Conservation (phyloP, 2,888 invertebrate species). For the Ornithoptera alexandrae region DNA sequence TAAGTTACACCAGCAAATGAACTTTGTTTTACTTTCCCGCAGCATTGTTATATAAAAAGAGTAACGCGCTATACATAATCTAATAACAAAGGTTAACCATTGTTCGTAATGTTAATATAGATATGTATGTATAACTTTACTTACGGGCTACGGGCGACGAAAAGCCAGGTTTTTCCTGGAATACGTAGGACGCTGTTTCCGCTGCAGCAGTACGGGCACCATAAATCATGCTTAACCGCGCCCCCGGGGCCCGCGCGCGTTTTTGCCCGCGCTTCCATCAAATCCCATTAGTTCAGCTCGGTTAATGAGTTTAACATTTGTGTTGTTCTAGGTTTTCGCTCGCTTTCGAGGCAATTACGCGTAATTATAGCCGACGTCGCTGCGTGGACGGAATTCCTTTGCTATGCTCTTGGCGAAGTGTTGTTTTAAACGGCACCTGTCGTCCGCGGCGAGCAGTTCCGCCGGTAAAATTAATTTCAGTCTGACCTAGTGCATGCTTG, state of each 20-base stretch:
- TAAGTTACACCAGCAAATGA: too few species aligned
- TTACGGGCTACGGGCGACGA: slow-evolving; percentile 1
- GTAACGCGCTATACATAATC: too few species aligned
- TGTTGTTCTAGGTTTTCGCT: slow-evolving; percentile 37
- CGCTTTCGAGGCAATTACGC: slow-evolving; percentile 39
- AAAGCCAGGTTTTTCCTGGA: slow-evolving; percentile 22
- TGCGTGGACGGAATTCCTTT: slow-evolving; percentile 21
- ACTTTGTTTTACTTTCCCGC: too few species aligned
- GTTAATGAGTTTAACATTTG: slow-evolving; percentile 49
- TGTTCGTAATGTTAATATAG: not conserved
- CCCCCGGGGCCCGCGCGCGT: slow-evolving; percentile 45
- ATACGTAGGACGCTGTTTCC: slow-evolving; percentile 28
- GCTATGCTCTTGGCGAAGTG: slow-evolving; percentile 15
- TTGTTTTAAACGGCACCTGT: slow-evolving; percentile 23
- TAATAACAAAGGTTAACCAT: too few species aligned
- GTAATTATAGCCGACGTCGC: slow-evolving; percentile 24
- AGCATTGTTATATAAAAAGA: too few species aligned
- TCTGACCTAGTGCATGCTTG: not conserved
- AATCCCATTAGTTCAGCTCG: slow-evolving; percentile 48
- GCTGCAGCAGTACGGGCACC: slow-evolving; percentile 37
- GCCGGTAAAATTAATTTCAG: slow-evolving; percentile 6
- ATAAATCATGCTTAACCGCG: slow-evolving; percentile 52
- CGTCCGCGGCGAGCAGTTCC: slow-evolving; percentile 7
- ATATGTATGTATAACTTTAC: not conserved
- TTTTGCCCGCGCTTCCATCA: slow-evolving; percentile 51